Conservation (phyloP, 2,113 vertebrate genomes). For the Siniperca chuatsi region DNA sequence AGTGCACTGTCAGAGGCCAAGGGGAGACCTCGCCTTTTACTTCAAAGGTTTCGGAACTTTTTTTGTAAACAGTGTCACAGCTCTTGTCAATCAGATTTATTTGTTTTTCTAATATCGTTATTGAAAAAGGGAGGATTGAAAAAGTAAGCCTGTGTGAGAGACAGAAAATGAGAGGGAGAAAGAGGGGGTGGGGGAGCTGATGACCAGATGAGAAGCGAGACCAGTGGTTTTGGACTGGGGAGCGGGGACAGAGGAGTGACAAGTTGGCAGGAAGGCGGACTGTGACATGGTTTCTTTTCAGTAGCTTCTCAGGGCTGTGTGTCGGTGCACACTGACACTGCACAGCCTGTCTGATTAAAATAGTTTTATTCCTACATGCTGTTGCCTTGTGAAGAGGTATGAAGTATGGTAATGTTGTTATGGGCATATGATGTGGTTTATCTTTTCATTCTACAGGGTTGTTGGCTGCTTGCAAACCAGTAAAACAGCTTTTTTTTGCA, state of each 20-base stretch:
- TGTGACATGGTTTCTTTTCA: slow-evolving; percentile 36
- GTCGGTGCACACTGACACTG: slow-evolving; percentile 14
- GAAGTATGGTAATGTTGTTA: not conserved
- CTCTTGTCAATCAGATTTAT: no score
- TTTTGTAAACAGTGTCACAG: no score
- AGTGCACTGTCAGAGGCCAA: no score
- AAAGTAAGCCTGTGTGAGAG: slow-evolving; percentile 7
- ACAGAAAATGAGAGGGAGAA: slow-evolving; percentile 32
- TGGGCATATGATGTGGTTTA: not conserved
- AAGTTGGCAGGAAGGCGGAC: slow-evolving; percentile 42
- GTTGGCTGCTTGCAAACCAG: not conserved
- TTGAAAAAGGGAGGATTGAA: not conserved
- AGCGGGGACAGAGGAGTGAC: slow-evolving; percentile 1
- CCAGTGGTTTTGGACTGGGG: slow-evolving; percentile 9
- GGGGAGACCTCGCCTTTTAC: no score
- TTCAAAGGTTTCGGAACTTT: no score
- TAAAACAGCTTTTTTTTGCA: not conserved
- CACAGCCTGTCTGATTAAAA: slow-evolving; percentile 37
- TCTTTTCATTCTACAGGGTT: not conserved
- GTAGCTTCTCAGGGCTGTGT: slow-evolving; percentile 2
- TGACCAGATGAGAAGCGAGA: slow-evolving; percentile 35
- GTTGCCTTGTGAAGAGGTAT: not conserved
- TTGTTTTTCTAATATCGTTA: no score
- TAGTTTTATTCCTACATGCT: slow-evolving; percentile 6
- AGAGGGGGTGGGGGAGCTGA: not conserved